Base-by-base conservation (phyloP, 2,797 vertebrate species). In the Clarias laeviceps region DNA sequence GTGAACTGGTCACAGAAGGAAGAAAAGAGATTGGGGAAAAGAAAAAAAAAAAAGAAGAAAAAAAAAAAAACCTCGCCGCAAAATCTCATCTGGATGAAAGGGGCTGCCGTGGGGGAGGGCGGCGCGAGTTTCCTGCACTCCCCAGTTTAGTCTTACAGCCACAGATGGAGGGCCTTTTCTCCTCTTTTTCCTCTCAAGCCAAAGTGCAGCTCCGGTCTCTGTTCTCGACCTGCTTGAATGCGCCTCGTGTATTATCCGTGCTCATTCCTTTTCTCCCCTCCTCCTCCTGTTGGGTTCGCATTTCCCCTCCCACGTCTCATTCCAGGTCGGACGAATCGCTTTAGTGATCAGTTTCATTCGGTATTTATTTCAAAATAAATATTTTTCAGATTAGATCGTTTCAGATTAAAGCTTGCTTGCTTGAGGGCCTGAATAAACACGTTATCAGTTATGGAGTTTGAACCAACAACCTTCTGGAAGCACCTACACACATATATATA, bases 21-120 rank as follows among this genome's bases (percentile, higher is more conserved):
- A 88, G 76, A 92, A 91, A 82, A 82, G 24, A 80, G 18, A 32
- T 61, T 37, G 4, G 37, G 37, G 37, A 5, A 5, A 11, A 24
- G 90, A 37, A 79, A 79, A 79, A 73, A 40, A 70, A 82, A 82
- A 81, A 73, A 56, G 27, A 90, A n/a, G 18, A 45, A 90, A 64
- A 12, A 20, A 68, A 69, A 73, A 82, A 83, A 82, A 77, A 37
- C 27, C 57, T 56, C 1, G 59, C 90, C 85, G 83, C 90, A 82
- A 91, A 45, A 92, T 92, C 91, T 91, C 89, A 90, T 91, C 90
- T 91, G 86, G 87, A 88, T 85, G 87, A 92, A 88, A 91, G 85
- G 78, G 81, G 84, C 80, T 85, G 87, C 56, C 22, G 74, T 88
- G 90, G 88, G 87, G 85, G 88, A 84, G 86, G 91, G 87, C 80